Base-by-base conservation (phyloP, 2,888 invertebrate genomes). In the Beris morrisii region DNA sequence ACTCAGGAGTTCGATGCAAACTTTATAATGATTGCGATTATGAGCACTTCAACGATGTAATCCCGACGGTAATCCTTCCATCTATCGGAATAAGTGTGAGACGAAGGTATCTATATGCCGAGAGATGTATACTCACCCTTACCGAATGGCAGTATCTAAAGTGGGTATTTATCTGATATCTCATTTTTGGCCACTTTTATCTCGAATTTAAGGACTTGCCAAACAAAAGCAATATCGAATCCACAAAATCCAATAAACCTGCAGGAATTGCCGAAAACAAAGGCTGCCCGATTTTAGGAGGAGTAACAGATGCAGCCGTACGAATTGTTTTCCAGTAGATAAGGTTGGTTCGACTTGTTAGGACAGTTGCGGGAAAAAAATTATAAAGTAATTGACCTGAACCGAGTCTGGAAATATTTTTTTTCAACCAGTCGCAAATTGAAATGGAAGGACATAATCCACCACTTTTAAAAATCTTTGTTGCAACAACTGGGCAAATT, bases 201-300 rank as follows among this genome's bases (percentile, higher is more conserved):
- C 65, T 64, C 58, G 54, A 50, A 58, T 67, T 67, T 65, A 67
- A 67, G 67, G 65, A 67, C 67, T 67, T 65, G 65, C 61, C 58
- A 67, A 67, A 67, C 67, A 67, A 67, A 67, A 67, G 65, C 67
- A 67, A 67, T 67, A 67, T 67, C 65, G 59, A 28, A 65, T 54
- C 55, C 65, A 56, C 68, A 56, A 68, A 65, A 65, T 68, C 68
- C 65, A 68, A 68, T 68, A 65, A 68, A 56, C 43, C 38, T 38
- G 9, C 38, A 38, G 38, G 9, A 38, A 38, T 38, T 7, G 38
- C 38, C 38, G 22, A 38, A 38, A 38, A 38, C 9, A 38, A 38
- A 38, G 38, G 38, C 58, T 46, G 56, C 44, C 57, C 46, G 9
- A 38, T 38, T 38, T 38, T 9, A 38, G 38, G 38, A 38, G 38